Evolutionary conservation across 2,113 vertebrate genomes (phyloP), one percentile per base, ranked within the genome.

Genomic region (Prietella phreatophila): DNA sequence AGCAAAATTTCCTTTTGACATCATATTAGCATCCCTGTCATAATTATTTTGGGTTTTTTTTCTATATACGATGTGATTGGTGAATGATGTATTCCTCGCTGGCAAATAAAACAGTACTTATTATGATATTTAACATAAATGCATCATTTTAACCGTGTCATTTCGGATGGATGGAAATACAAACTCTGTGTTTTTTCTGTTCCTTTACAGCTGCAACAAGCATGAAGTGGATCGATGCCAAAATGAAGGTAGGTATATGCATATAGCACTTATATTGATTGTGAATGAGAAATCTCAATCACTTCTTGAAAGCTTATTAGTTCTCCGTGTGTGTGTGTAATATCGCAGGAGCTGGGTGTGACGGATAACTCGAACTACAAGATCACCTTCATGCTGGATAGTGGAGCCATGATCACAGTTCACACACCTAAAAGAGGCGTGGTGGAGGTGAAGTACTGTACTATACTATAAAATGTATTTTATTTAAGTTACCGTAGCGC

Each of bases 201-300:
- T 91, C 50, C 90, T 63, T 94, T 95, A 93, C 91, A 99, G 98
- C 98, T 95, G 98, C 98, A 79, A 99, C 98, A 90, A 99, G 98
- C 93, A 99, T 99, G 98, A 99, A 99, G 94, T 99, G 98, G 98
- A 99, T 99, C 93, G 98, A 99, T 94, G 98, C 98, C 92, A 99
- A 99, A 95, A 99, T 99, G 97, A 99, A 99, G 95, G 98, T 97
- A 10, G 47, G 47, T 10, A 1, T 3, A 10, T 50, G 8, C 8
- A 50, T 0, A 50, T 50, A 50, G 0, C 9, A 8, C 8, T 7
- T 47, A 0, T 47, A 47, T 9, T 47, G 47, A 50, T 1, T 50
- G 47, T 50, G 47, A 50, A 50, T 0, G 47, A 50, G 9, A 50
- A 50, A 50, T 50, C 47, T 10, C 47, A 50, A 8, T 69, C 1